Percentiles rank a stretch among this genome's conserved stretches.
These are phyloP conservation scores for Leptinotarsa haldemani DNA, from an alignment of 2,888 invertebrate species.

Conservation along the genomic window DNA sequence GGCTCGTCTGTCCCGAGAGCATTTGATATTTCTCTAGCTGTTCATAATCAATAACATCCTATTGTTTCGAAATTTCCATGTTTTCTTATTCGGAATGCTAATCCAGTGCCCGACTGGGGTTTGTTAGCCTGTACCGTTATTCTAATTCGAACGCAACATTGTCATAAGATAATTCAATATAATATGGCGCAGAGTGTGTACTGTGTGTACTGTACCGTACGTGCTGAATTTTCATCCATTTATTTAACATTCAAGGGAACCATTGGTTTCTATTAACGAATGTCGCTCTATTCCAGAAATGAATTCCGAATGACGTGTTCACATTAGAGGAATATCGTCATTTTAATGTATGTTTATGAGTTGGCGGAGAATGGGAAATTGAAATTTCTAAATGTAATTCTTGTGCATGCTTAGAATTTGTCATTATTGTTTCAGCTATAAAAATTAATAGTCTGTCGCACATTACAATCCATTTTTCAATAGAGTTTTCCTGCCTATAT, in stretches of 20 bases:
- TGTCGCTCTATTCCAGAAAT: constrained; percentile 2
- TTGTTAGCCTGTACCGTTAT: constrained; percentile 11
- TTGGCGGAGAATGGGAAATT: background rate
- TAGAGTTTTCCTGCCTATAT: too few species aligned
- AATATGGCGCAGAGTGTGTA: background rate
- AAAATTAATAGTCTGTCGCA: too few species aligned
- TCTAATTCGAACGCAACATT: constrained; percentile 11
- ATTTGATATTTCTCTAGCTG: constrained; percentile 19
- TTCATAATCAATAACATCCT: constrained; percentile 27
- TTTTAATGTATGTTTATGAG: constrained; percentile 6
- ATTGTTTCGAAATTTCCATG: constrained; percentile 29
- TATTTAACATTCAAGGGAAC: constrained; percentile 22
- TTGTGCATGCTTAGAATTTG: background rate
- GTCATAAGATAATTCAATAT: constrained; percentile 13
- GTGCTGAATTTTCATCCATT: constrained; percentile 26
- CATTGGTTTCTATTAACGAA: constrained; percentile 23
- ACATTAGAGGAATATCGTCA: background rate
- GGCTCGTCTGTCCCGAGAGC: constrained; percentile 17
- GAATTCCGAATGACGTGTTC: background rate
- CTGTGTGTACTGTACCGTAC: background rate
- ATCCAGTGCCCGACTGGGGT: constrained; percentile 22
- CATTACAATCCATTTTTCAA: too few species aligned
- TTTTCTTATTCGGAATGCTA: constrained; percentile 33
- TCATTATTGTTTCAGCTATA: too few species aligned
- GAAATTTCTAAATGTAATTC: background rate